A percentile compares a stretch with the other conserved stretches of the same genome.
Conservation (phyloP, 2,888 invertebrate species). For the Rhabditoides inermis region DNA sequence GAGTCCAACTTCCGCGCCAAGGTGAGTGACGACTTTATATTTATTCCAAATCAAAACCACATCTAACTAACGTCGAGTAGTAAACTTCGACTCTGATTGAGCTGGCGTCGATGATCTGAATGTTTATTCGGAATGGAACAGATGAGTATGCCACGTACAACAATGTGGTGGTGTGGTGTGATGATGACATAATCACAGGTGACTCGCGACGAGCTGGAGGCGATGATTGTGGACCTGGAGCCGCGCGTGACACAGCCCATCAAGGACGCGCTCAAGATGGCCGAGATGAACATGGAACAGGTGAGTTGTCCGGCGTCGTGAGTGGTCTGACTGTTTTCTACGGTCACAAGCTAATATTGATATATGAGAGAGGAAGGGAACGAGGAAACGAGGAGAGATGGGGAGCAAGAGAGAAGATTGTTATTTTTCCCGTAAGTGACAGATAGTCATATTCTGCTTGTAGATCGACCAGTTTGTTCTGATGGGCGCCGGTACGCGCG, state of each 20-base stretch:
- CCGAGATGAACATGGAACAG: constrained; percentile 60
- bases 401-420: too few relatives aligned
- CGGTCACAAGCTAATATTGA: too few relatives aligned
- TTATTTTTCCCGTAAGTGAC: too few relatives aligned
- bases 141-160: background rate
- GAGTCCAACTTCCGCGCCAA: constrained; percentile 74
- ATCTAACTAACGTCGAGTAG: background rate
- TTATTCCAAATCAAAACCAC: background rate
- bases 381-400: too few relatives aligned
- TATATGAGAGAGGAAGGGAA: too few relatives aligned
- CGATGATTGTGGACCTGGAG: constrained; percentile 72
- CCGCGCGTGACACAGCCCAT: constrained; percentile 70
- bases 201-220: constrained; percentile 76
- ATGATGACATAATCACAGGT: constrained; percentile 59
- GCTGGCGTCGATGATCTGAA: too few relatives aligned
- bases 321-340: too few relatives aligned
- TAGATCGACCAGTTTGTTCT: constrained; percentile 68
- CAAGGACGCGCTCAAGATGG: constrained; percentile 70
- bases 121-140: background rate
- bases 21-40: constrained; percentile 8
- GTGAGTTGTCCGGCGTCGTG: background rate
- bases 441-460: too few relatives aligned
- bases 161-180: too few relatives aligned
- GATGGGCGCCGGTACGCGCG: constrained; percentile 77
- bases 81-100: background rate